phyloP scores from a whole-genome alignment of 2,113 vertebrate species.

The Sus scrofa region T2T-Sscrofa CM000827.6:59167001-59167500 shows the following conservation, averaged over 20 bases:
- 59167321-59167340: conserved; percentile 70
- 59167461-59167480: rapidly evolving
- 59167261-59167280: conserved; percentile 68
- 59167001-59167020: not conserved
- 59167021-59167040: not conserved
- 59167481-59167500: no score
- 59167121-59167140: not conserved
- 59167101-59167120: not conserved
- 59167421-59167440: not conserved
- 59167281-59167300: conserved; percentile 80
- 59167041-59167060: not conserved
- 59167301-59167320: conserved; percentile 68
- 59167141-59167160: not conserved
- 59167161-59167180: not conserved
- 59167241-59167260: conserved; percentile 81
- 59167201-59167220: not conserved
- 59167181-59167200: not conserved
- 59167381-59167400: conserved; percentile 46
- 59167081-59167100: not conserved
- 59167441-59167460: not conserved
- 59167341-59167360: conserved; percentile 75
- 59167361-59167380: conserved; percentile 65
- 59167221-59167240: not conserved
- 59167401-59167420: not conserved
- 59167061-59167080: not conserved